Conservation (phyloP, 1,140 invertebrate species). For the Tigriopus japonicus region DNA sequence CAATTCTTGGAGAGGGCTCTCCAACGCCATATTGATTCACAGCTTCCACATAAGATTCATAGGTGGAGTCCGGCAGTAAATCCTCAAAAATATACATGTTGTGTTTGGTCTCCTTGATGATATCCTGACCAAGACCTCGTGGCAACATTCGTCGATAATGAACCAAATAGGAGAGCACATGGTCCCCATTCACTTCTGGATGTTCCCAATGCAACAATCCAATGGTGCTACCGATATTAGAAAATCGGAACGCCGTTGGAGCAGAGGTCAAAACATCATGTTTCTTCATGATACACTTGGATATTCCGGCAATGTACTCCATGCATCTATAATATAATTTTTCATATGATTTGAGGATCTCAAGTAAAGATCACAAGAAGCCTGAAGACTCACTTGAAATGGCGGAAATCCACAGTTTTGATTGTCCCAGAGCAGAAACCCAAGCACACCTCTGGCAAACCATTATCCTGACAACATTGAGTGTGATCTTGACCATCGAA, state of each 20-base stretch:
- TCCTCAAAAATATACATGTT: constrained; percentile 43
- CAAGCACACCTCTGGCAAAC: constrained; percentile 48
- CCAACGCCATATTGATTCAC: constrained; percentile 55
- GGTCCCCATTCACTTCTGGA: constrained; percentile 39
- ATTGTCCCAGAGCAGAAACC: constrained; percentile 54
- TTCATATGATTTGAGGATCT: too few relatives aligned
- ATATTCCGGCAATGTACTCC: constrained; percentile 53
- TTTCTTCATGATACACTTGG: constrained; percentile 55
- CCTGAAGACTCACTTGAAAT: constrained; percentile 44
- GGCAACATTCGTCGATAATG: constrained; percentile 36
- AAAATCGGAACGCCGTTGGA: constrained; percentile 42
- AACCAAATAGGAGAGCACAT: constrained; percentile 46
- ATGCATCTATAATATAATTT: constrained; percentile 41
- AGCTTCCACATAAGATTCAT: constrained; percentile 62
- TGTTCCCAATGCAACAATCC: constrained; percentile 54
- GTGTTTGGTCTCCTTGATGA: constrained; percentile 20
- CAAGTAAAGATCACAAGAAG: background rate
- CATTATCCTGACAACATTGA: constrained; percentile 49
- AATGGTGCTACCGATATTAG: constrained; percentile 48
- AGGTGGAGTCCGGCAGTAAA: constrained; percentile 45
- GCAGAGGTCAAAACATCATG: constrained; percentile 55
- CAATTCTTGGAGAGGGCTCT: constrained; percentile 44
- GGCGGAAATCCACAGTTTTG: constrained; percentile 51
- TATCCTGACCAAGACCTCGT: constrained; percentile 1
- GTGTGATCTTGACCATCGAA: constrained; percentile 59